Percentiles rank a stretch among this genome's conserved stretches.
Conservation (phyloP, 2,113 vertebrate species). For the Ammodytes marinus region DNA sequence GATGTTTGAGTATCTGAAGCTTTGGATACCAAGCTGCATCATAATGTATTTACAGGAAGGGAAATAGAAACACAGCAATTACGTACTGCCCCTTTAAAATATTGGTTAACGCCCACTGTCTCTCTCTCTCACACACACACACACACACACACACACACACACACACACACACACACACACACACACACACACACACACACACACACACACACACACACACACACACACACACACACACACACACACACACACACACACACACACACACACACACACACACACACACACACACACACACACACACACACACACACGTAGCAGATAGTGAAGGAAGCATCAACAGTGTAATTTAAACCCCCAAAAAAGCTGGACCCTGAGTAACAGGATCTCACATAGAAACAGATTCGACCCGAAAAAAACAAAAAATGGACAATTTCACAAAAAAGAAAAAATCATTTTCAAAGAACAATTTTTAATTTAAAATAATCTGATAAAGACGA, state of each 20-base stretch:
- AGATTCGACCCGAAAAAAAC: too few relatives aligned
- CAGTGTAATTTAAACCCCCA: conserved; percentile 10
- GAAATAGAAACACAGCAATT: background rate
- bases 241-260: background rate
- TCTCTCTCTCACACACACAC: background rate
- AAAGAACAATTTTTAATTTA: too few relatives aligned
- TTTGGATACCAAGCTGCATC: conserved; percentile 64
- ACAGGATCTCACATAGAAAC: too few relatives aligned
- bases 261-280: background rate
- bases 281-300: conserved; percentile 2
- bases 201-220: conserved; percentile 11
- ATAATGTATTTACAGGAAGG: conserved; percentile 4
- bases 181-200: conserved; percentile 14
- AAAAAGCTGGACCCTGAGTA: too few relatives aligned
- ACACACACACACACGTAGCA: conserved; percentile 28
- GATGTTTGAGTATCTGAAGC: conserved; percentile 43
- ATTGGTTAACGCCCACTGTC: background rate
- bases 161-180: conserved; percentile 2
- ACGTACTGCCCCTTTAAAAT: conserved; percentile 36
- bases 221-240: too few relatives aligned
- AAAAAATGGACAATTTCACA: too few relatives aligned
- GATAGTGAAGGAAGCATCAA: conserved; percentile 37
- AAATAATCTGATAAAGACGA: too few relatives aligned
- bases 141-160: background rate
- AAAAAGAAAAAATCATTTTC: too few relatives aligned